Evolutionary conservation across 2,113 vertebrate genomes (phyloP).

Genomic region (Mormyrus lacerda): DNA sequence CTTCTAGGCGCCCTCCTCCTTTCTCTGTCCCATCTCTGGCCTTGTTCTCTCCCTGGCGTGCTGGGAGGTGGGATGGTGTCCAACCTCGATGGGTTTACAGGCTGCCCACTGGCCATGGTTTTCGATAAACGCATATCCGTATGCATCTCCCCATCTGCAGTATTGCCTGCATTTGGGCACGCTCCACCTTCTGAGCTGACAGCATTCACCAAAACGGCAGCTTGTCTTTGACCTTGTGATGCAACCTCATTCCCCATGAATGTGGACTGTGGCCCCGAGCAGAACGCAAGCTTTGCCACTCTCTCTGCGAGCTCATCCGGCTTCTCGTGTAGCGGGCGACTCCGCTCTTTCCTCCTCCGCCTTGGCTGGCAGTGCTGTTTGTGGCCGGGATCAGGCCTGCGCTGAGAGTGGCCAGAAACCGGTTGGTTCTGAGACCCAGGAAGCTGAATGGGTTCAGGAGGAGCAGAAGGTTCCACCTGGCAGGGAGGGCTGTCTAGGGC

Average conservation of each 20-base stretch:
- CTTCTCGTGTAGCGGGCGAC: constrained; percentile 23
- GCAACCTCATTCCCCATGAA: neutral
- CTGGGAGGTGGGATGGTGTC: neutral
- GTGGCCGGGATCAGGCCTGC: constrained; percentile 29
- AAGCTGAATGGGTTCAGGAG: neutral
- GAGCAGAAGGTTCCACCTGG: neutral
- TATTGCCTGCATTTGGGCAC: neutral
- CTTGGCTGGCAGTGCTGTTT: constrained; percentile 35
- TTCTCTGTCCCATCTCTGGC: constrained; percentile 29
- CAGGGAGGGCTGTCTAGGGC: constrained; percentile 23
- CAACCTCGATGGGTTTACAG: neutral
- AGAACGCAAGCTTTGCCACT: constrained; percentile 44
- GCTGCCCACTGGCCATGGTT: neutral
- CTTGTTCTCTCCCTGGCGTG: neutral
- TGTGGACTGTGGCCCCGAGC: constrained; percentile 24
- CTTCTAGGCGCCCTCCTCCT: constrained; percentile 41
- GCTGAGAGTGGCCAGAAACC: constrained; percentile 11
- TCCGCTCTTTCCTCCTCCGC: constrained; percentile 41
- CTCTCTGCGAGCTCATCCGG: constrained; percentile 25
- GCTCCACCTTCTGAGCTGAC: neutral
- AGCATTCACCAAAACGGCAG: neutral
- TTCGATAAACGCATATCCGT: neutral
- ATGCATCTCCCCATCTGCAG: neutral
- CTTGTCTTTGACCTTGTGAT: neutral
- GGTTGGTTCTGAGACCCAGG: constrained; percentile 14